These are phyloP conservation scores for Phania funesta DNA, from an alignment of 2,888 invertebrate species.

Conservation along the genomic window DNA sequence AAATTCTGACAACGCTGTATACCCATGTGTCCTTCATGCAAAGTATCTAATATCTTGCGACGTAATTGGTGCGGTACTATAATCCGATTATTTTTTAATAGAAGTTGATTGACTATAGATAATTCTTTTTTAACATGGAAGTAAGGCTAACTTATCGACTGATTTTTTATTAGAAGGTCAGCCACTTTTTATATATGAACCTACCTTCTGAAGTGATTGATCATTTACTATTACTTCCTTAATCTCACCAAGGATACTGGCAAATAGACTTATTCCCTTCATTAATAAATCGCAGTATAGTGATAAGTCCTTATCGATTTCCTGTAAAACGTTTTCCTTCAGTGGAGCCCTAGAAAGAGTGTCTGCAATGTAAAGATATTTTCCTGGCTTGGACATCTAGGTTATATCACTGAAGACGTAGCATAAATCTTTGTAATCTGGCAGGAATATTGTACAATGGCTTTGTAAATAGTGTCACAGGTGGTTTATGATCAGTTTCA, in stretches of 20 bases:
- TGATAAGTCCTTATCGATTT: too few species aligned
- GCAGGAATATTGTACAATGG: not conserved
- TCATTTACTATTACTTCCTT: not conserved
- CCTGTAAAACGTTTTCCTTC: too few species aligned
- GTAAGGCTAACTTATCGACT: constrained; percentile 18
- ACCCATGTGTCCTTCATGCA: constrained; percentile 59
- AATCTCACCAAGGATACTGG: not conserved
- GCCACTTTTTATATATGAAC: constrained; percentile 10
- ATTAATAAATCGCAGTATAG: not conserved
- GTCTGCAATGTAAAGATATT: too few species aligned
- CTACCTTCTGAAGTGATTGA: not conserved
- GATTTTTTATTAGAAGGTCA: constrained; percentile 30
- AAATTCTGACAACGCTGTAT: constrained; percentile 48
- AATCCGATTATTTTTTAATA: constrained; percentile 50
- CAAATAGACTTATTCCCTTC: not conserved
- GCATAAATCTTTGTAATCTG: too few species aligned
- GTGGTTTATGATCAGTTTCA: constrained; percentile 49
- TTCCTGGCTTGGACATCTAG: too few species aligned
- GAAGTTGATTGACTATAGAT: constrained; percentile 12
- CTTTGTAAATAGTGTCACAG: constrained; percentile 45
- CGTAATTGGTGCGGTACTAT: constrained; percentile 21
- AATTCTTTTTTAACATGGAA: not conserved
- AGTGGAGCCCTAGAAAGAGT: too few species aligned
- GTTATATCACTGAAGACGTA: too few species aligned
- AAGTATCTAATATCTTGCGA: constrained; percentile 11